These are phyloP conservation scores for Oedothorax gibbosus DNA, from an alignment of 1,140 invertebrate genomes.

Conservation along the genomic window DNA sequence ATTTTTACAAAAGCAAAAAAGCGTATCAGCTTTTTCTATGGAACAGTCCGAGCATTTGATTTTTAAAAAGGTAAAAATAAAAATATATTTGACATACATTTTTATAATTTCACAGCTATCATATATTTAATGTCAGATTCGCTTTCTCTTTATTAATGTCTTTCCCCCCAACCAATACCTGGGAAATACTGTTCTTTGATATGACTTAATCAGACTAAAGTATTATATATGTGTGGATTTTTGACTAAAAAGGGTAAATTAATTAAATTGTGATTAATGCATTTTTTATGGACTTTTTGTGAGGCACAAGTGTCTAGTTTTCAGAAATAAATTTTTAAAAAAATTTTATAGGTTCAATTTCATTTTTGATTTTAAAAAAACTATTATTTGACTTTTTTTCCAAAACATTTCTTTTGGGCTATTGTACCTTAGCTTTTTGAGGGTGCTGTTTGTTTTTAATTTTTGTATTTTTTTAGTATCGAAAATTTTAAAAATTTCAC, in stretches of 20 bases:
- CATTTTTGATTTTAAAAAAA: background rate
- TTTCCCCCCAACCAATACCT: no score
- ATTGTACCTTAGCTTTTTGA: background rate
- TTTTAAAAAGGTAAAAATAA: slow-evolving; percentile 77
- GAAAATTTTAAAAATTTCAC: slow-evolving; percentile 96
- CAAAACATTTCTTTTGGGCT: background rate
- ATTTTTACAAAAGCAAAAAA: slow-evolving; percentile 89
- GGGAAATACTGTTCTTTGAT: no score
- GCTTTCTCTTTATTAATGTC: background rate
- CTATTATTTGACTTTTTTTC: background rate
- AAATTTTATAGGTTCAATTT: no score
- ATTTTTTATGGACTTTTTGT: no score
- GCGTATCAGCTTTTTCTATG: slow-evolving; percentile 89
- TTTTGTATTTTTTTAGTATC: slow-evolving; percentile 76
- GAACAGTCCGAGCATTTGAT: slow-evolving; percentile 96
- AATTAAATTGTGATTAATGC: no score
- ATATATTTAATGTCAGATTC: no score
- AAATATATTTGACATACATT: no score
- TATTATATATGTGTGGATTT: no score
- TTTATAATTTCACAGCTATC: background rate
- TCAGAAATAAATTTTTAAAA: no score
- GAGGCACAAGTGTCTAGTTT: no score
- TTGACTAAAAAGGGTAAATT: no score
- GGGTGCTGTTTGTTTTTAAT: background rate
- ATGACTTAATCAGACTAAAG: no score